These are phyloP conservation scores for Thryonomys swinderianus DNA, from an alignment of 2,113 vertebrate genomes.

Conservation along the genomic window DNA sequence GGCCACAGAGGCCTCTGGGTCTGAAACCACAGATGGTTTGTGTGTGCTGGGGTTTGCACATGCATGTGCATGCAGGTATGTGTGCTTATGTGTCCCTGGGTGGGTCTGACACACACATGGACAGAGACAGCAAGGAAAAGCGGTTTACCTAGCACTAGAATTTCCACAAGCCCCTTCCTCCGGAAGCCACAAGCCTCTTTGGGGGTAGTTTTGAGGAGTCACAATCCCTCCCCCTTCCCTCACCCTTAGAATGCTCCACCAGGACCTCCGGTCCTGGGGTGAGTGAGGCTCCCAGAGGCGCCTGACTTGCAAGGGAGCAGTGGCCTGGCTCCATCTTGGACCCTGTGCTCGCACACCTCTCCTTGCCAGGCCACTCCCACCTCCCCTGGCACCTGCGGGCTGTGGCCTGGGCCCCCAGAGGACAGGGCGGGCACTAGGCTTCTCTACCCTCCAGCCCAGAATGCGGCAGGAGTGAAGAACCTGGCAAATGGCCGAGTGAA, in stretches of 20 bases:
- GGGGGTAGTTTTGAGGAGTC: not conserved
- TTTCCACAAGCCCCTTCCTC: rapidly evolving
- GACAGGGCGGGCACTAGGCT: not conserved
- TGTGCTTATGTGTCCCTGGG: not conserved
- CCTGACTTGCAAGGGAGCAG: rapidly evolving
- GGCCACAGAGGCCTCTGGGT: not conserved
- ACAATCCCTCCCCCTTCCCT: not conserved
- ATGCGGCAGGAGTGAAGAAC: rapidly evolving
- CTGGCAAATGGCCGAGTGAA: not conserved
- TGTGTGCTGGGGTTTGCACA: rapidly evolving
- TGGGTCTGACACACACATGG: not conserved
- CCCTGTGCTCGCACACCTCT: not conserved
- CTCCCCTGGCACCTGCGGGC: not conserved
- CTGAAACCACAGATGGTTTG: not conserved
- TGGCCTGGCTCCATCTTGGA: not conserved
- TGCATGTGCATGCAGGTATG: not conserved
- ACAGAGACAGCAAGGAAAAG: no score
- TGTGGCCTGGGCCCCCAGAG: not conserved
- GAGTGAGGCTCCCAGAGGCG: not conserved
- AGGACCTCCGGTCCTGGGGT: not conserved
- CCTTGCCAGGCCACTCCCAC: rapidly evolving
- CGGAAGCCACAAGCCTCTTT: rapidly evolving
- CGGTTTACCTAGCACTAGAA: no score
- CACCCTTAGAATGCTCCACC: rapidly evolving
- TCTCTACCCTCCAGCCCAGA: not conserved